Conservation (phyloP, 2,113 vertebrate species). For the Ictalurus punctatus region DNA sequence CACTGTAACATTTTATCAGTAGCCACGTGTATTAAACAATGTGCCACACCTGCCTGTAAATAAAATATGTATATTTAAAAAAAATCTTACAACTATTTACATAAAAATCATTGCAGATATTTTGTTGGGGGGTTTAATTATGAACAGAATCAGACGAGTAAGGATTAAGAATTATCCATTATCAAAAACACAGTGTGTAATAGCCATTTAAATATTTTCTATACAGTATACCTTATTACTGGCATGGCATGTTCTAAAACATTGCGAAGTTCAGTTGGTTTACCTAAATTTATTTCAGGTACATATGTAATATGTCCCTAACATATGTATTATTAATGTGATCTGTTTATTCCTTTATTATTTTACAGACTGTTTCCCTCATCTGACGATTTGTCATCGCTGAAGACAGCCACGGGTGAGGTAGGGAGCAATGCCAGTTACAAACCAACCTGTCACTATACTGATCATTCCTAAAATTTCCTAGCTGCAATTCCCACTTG, state of each 20-base stretch:
- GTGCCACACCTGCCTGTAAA: not conserved
- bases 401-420: slow-evolving; percentile 73
- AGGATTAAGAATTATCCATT: not conserved
- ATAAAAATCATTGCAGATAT: not conserved
- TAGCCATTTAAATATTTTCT: not conserved
- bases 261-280: not conserved
- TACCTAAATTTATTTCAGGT: not conserved
- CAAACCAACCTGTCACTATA: not conserved
- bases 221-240: not conserved
- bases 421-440: slow-evolving; percentile 47
- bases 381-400: slow-evolving; percentile 41
- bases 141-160: not conserved
- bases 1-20: not conserved
- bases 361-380: slow-evolving; percentile 42
- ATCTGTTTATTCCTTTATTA: slow-evolving; percentile 23
- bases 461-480: not conserved
- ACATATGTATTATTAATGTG: not conserved
- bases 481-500: not conserved
- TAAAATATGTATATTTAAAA: not conserved
- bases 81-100: not conserved
- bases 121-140: too few species aligned
- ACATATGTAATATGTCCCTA: not conserved
- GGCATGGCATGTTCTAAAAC: not conserved
- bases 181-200: not conserved
- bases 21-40: not conserved